Base-by-base conservation (phyloP, 1,140 invertebrate genomes). In the Cyrtorhinus lividipennis region DNA sequence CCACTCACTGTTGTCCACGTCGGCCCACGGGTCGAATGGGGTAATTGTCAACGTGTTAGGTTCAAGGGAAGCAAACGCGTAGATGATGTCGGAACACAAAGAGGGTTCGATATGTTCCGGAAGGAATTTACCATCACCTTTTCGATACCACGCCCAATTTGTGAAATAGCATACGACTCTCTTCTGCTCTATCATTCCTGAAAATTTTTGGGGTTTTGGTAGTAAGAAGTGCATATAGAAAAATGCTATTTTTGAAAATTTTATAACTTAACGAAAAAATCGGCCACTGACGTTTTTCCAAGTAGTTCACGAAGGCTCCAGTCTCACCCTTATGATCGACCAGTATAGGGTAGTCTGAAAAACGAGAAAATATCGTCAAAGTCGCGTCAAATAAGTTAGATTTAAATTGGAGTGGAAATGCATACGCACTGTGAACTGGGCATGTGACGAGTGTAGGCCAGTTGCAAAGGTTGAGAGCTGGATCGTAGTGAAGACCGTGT, bases 61-160 rank as follows among this genome's bases (percentile, higher is more conserved):
- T 70, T 92, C 87, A 18, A 93, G 72, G 12, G 83, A 84, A n/a
- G 88, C 89, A 72, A 92, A 95, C 0, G 92, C 89, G 68, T 95
- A 95, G 13, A 95, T 79, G 1, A 95, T 76, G 67, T 93, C 88
- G 0, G 90, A 92, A 69, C 92, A 95, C 0, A 95, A 78, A 45
- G 76, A 74, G 0, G 83, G 77, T 69, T 93, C 87, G 0, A 95
- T 73, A 66, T 90, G 80, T 74, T 93, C 90, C 0, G 91, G 91
- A 0, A 87, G 83, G 71, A 90, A 93, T 73, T 88, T 85, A 8
- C 85, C 90, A 62, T 86, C 83, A 0, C 79, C 83, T 67, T 87
- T 86, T 68, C 73, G 72, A 68, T 85, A 85, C 77, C 82, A 82
- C 0, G 83, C 81, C 83, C 83, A 85, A 66, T 83, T 84, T 18